Base-by-base conservation (phyloP, 1,140 invertebrate species). In the Berghia stephanieae region DNA sequence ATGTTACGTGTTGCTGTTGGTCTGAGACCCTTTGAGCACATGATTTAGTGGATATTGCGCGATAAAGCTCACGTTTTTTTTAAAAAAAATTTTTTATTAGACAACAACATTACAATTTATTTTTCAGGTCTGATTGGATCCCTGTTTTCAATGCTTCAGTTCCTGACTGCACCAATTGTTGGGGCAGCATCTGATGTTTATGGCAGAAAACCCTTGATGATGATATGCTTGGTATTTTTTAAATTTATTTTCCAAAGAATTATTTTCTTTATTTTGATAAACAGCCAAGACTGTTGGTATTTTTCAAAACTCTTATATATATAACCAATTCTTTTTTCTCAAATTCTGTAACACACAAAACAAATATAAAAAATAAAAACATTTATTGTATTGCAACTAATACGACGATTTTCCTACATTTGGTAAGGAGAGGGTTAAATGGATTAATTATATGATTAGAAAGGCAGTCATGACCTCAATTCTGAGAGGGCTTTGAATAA, bases 91-190 rank as follows among this genome's bases (percentile, higher is more conserved):
- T 4, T 68, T 38, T n/a, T 60, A 46, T 44, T 74, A 79, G n/a
- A 10, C 57, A 2, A 27, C 34, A 16, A 57, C 31, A 3, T 40
- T 24, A 18, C 42, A 66, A 73, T 63, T 77, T 79, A 79, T 68
- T 78, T 85, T 90, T 55, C 81, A 94, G 93, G 96, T 34, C 93
- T 98, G 78, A 90, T 99, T 8, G 98, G 98, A 0, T 99, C 98
- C 1, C 92, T 99, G 92, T 99, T 98, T 87, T 98, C 96, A 73
- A 95, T 98, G 88, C 90, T 99, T 42, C 98, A 99, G 91, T 99
- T 98, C 91, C 83, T 99, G 60, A 94, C 95, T 24, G 96, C 97
- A 27, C 98, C 98, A 0, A 93, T 99, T 75, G 92, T 98, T 72
- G 98, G 98, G 49, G 95, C 95, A 34, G 91, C 98, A 2, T 99